Evolutionary conservation across 2,888 invertebrate species (phyloP).

Genomic region (Leptinotarsa tumamoca): DNA sequence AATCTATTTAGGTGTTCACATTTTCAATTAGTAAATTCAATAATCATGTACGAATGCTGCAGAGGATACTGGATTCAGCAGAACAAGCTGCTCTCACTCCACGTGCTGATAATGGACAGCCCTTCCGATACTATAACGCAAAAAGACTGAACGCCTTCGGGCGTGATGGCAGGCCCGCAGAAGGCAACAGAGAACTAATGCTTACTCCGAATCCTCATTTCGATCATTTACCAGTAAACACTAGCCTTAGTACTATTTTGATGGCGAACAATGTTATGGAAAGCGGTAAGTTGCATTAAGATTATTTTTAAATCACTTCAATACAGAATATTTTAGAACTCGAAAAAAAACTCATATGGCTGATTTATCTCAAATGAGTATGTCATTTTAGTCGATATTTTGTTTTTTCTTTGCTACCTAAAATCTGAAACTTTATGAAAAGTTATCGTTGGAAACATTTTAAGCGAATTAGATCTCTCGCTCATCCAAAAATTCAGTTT

Average conservation of each 20-base stretch:
- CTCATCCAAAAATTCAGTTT: too few relatives aligned
- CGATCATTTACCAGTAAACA: conserved; percentile 86
- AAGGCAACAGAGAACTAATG: conserved; percentile 77
- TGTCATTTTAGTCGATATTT: too few relatives aligned
- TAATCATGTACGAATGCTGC: conserved; percentile 49
- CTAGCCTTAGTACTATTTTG: conserved; percentile 87
- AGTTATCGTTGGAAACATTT: too few relatives aligned
- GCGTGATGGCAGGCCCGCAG: conserved; percentile 79
- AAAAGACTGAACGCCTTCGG: conserved; percentile 84
- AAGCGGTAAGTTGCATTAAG: conserved; percentile 67
- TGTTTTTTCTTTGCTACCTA: too few relatives aligned
- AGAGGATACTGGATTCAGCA: conserved; percentile 93
- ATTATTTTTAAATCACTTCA: too few relatives aligned
- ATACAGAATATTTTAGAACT: too few relatives aligned
- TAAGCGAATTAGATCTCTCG: too few relatives aligned
- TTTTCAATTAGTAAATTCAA: not conserved
- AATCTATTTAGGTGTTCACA: too few relatives aligned
- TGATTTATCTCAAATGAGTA: too few relatives aligned
- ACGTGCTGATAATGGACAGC: conserved; percentile 64
- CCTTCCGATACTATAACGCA: conserved; percentile 81
- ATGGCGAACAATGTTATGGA: conserved; percentile 85
- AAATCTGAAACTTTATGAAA: too few relatives aligned
- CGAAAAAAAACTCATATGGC: too few relatives aligned
- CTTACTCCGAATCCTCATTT: conserved; percentile 85
- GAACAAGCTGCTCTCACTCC: conserved; percentile 87